Percentiles rank a stretch among this genome's conserved stretches.
phyloP scores from a whole-genome alignment of 2,113 vertebrate species.

The Fulmarus glacialis region DNA sequence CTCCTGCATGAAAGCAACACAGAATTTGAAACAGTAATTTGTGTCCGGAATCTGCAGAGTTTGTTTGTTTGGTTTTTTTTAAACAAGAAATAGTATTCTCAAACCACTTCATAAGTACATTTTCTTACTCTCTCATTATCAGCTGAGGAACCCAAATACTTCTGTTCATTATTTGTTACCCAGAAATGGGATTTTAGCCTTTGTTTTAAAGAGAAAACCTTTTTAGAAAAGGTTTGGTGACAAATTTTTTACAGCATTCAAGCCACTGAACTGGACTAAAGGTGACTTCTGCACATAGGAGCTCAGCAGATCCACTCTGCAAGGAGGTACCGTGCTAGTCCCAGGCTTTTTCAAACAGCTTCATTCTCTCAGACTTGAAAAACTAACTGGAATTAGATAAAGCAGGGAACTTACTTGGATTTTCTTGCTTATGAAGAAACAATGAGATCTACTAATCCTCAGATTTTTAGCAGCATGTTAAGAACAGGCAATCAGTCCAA shows the following conservation, averaged over 20 bases:
- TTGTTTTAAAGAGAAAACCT: not conserved
- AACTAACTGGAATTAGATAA: not conserved
- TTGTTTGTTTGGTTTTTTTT: not conserved
- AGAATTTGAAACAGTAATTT: not conserved
- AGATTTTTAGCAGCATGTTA: not conserved
- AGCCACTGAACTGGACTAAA: not conserved
- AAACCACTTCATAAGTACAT: not conserved
- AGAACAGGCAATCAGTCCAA: not conserved
- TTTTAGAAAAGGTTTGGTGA: not conserved
- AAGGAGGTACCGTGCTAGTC: not conserved
- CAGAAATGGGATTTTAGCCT: not conserved
- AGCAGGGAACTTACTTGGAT: not conserved
- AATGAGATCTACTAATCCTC: not conserved
- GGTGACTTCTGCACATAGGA: not conserved
- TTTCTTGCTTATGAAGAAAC: not conserved
- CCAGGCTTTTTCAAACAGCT: not conserved
- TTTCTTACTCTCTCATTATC: not conserved
- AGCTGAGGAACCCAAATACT: not conserved
- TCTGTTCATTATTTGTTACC: not conserved
- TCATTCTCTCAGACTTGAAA: not conserved
- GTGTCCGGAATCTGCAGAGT: rapidly evolving
- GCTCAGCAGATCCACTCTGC: not conserved
- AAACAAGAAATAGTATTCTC: not conserved
- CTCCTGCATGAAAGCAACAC: not conserved
- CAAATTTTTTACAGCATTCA: not conserved